phyloP scores from a whole-genome alignment of 2,888 invertebrate genomes.

The Nymphalis c-album region DNA sequence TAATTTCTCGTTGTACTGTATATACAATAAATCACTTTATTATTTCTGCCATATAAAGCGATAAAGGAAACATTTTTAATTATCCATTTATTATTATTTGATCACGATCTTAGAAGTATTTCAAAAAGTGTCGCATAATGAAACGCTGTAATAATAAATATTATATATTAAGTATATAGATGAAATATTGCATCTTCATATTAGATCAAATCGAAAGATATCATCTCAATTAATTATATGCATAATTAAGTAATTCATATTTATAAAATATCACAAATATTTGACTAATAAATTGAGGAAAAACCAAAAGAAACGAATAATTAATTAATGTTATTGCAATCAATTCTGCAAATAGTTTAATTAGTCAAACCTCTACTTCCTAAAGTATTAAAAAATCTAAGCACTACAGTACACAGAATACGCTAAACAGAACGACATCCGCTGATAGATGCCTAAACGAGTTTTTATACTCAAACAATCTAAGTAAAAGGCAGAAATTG shows the following conservation, averaged over 20 bases:
- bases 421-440: constrained; percentile 33
- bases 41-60: constrained; percentile 35
- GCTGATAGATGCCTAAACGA: constrained; percentile 55
- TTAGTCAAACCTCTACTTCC: constrained; percentile 21
- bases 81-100: constrained; percentile 16
- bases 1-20: constrained; percentile 14
- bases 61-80: constrained; percentile 23
- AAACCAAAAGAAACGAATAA: background rate
- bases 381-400: constrained; percentile 21
- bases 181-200: background rate
- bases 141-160: no score
- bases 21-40: constrained; percentile 40
- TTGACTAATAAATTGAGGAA: background rate
- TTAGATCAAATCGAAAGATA: background rate
- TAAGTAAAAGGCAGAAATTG: constrained; percentile 81
- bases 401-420: constrained; percentile 12
- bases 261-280: background rate
- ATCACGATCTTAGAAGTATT: constrained; percentile 1
- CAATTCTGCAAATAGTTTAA: background rate
- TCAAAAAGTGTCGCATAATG: background rate
- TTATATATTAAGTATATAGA: background rate
- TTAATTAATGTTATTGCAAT: constrained; percentile 1
- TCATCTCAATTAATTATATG: background rate
- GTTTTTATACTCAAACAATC: constrained; percentile 56
- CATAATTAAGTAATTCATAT: background rate